Evolutionary conservation across 2,113 vertebrate species (phyloP), one percentile per base, ranked within the genome.

Genomic region (Scomber japonicus): DNA sequence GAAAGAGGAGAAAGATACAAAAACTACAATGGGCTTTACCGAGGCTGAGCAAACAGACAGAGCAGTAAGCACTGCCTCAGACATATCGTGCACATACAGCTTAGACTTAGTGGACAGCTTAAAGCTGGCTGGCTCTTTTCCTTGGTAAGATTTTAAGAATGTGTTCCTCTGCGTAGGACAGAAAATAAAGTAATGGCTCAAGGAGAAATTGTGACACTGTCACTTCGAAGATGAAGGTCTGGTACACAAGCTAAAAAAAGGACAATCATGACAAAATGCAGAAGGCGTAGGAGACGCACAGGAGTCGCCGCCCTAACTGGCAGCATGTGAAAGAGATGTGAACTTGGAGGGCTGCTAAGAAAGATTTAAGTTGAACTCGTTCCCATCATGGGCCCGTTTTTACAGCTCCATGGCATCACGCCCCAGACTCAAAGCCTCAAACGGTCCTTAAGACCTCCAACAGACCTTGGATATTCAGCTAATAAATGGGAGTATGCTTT

Each of bases 21-120:
- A 56, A 71, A 77, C 46, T 66, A 87, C 83, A 81, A 77, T 56
- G 59, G 64, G 81, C 81, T 91, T 92, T 91, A 73, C 44, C 2
- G 71, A 74, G 80, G 78, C 81, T 73, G 78, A 79, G 90, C 75
- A 83, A 86, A 88, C 77, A 87, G 57, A 76, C 57, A 46, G 71
- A 80, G 84, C 72, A n/a, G 86, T 82, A 76, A 88, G 80, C 53
- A 63, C 48, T 57, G 71, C 77, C 77, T 78, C 76, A 83, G 84
- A 88, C 84, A 65, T 83, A 86, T 89, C 85, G 31, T 62, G 79
- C 87, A 91, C 90, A 83, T 51, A 74, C 80, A 86, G 91, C 89
- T 90, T 85, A 90, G 88, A 89, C 89, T 90, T 84, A 84, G 80
- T 40, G 88, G 84, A 83, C 81, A 81, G 84, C 81, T 88, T 87